Evolutionary conservation across 1,140 invertebrate species (phyloP).

Genomic region (Ericerus pela): DNA sequence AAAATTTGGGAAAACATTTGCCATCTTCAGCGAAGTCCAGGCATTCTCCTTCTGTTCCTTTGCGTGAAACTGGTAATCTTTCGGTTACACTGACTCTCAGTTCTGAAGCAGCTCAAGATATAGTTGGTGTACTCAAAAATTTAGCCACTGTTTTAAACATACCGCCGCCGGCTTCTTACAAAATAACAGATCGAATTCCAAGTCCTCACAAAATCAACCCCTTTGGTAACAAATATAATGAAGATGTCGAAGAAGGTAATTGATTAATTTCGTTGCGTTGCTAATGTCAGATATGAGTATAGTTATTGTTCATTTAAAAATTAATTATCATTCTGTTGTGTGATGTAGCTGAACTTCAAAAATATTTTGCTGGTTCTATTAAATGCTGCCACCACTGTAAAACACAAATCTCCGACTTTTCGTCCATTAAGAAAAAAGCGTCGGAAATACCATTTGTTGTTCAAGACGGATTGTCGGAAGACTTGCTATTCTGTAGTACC

Average conservation of each 20-base stretch:
- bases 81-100: constrained; percentile 84
- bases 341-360: constrained; percentile 72
- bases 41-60: constrained; percentile 38
- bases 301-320: constrained; percentile 1
- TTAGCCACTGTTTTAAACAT: constrained; percentile 84
- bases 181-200: constrained; percentile 62
- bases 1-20: constrained; percentile 22
- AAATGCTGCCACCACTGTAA: constrained; percentile 87
- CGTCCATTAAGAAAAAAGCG: constrained; percentile 57
- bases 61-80: constrained; percentile 65
- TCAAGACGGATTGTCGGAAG: constrained; percentile 48
- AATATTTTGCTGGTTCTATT: constrained; percentile 69
- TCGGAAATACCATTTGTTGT: constrained; percentile 59
- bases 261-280: constrained; percentile 18
- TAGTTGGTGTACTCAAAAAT: constrained; percentile 73
- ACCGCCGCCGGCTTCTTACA: constrained; percentile 66
- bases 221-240: constrained; percentile 64
- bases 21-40: constrained; percentile 16
- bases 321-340: constrained; percentile 23
- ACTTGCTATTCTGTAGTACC: constrained; percentile 68
- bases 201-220: constrained; percentile 65
- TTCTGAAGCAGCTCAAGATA: constrained; percentile 78
- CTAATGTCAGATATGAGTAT: background rate
- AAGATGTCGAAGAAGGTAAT: constrained; percentile 65
- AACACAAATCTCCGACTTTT: constrained; percentile 66